phyloP scores from a whole-genome alignment of 2,888 invertebrate species.

The Fragum sueziense region DNA sequence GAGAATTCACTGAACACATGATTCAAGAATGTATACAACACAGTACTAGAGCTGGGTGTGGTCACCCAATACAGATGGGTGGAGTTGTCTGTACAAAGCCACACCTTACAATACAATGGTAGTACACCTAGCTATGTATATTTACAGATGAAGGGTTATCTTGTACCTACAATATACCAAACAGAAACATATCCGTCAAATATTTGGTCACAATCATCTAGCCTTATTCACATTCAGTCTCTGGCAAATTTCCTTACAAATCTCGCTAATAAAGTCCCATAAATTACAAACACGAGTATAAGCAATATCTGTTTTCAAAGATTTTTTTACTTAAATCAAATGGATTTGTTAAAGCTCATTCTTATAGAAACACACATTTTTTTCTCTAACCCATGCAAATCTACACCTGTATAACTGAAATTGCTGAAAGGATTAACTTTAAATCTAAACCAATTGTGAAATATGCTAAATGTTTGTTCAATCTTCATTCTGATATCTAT shows the following conservation, averaged over 20 bases:
- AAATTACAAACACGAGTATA: background rate
- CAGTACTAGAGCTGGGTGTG: too few relatives aligned
- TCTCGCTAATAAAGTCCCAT: background rate
- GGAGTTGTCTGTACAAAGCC: constrained; percentile 25
- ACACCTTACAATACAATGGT: constrained; percentile 34
- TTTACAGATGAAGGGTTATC: background rate
- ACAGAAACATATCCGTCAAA: constrained; percentile 20
- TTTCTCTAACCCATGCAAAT: too few relatives aligned
- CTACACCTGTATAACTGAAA: too few relatives aligned
- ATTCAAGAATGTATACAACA: constrained; percentile 10
- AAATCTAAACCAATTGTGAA: too few relatives aligned
- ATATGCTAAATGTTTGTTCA: too few relatives aligned
- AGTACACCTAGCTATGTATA: constrained; percentile 21
- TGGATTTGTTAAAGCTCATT: too few relatives aligned
- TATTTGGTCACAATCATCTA: background rate
- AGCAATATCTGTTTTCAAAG: too few relatives aligned
- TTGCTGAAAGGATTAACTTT: too few relatives aligned
- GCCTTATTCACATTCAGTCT: background rate
- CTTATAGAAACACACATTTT: too few relatives aligned
- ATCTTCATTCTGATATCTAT: too few relatives aligned
- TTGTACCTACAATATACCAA: constrained; percentile 51
- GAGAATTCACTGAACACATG: constrained; percentile 12
- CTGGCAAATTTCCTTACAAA: background rate
- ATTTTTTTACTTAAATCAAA: too few relatives aligned
- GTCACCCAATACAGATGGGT: background rate